Evolutionary conservation across 2,888 invertebrate species (phyloP), one percentile per base, ranked within the genome.

Genomic region (Hesperia comma): DNA sequence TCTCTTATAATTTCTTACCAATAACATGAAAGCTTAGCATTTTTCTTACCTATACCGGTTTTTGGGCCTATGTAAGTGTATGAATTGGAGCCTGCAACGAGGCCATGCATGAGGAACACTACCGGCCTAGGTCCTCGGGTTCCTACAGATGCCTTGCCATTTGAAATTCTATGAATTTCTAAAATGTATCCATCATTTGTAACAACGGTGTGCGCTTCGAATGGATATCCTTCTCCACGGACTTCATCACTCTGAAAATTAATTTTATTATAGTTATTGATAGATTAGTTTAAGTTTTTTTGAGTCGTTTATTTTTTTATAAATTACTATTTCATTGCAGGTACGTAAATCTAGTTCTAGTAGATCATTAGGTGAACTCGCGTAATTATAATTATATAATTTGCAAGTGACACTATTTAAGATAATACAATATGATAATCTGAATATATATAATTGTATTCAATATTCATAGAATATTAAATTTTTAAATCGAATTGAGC

Each of bases 101-200:
- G 26, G 10, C 88, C 87, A 57, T 88, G 88, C 86, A 87, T 86
- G 2, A 87, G 61, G 61, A 88, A 82, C 0, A 86, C 85, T 1
- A 83, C 81, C 0, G 86, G 82, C 21, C 72, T 69, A 8, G 32
- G 40, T 21, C 26, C 56, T 2, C 32, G 41, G 0, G 71, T 70
- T 1, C 68, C 55, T n/a, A n/a, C n/a, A 1, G 43, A 41, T 8
- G 41, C 17, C 46, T 72, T 74, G 10, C 79, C 78, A 33, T 77
- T 68, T 0, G 87, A 85, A 32, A 88, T 87, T 60, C 88, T 77
- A 69, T 86, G 83, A 77, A 87, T 77, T 63, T 79, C 79, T 66
- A 88, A 71, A 41, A 84, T 81, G 58, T 88, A 88, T 2, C 84
- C 86, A 70, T 88, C 88, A 2, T 74, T 63, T 0, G 88, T 87